phyloP scores from a whole-genome alignment of 1,140 invertebrate species.

The Pogonomyrmex barbatus region DNA sequence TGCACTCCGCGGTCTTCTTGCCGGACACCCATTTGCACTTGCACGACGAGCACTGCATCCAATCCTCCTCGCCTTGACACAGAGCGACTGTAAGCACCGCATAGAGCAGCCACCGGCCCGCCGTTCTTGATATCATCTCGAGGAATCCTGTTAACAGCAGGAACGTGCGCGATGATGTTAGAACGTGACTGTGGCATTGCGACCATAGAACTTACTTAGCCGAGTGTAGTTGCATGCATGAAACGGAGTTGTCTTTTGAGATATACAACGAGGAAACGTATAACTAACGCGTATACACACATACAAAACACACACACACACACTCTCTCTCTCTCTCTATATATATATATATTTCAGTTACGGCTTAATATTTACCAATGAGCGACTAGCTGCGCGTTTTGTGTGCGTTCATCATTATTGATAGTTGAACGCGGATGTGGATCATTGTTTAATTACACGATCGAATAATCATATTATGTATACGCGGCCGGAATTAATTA shows the following conservation, averaged over 20 bases:
- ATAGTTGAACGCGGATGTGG: conserved; percentile 45
- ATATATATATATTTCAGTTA: not conserved
- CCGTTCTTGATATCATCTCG: conserved; percentile 76
- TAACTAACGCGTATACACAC: not conserved
- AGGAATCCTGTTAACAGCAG: conserved; percentile 73
- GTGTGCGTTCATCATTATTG: conserved; percentile 20
- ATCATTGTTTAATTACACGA: conserved; percentile 60
- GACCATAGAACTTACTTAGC: conserved; percentile 46
- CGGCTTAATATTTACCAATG: conserved; percentile 31
- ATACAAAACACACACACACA: not conserved
- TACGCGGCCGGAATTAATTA: conserved; percentile 48
- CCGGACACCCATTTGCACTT: conserved; percentile 93
- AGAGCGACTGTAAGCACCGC: conserved; percentile 70
- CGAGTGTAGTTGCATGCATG: conserved; percentile 20
- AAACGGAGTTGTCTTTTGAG: conserved; percentile 32
- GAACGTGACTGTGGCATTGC: conserved; percentile 37
- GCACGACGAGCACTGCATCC: conserved; percentile 88
- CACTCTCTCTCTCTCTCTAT: not conserved
- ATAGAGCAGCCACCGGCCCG: conserved; percentile 69
- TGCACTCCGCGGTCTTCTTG: conserved; percentile 93
- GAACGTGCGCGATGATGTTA: conserved; percentile 59
- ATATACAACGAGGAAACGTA: conserved; percentile 23
- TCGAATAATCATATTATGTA: conserved; percentile 55
- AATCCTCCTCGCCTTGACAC: conserved; percentile 85
- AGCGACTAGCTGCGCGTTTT: not conserved